Evolutionary conservation across 2,797 vertebrate genomes (phyloP), one percentile per base, ranked within the genome.

Genomic region (Potorous gilbertii): DNA sequence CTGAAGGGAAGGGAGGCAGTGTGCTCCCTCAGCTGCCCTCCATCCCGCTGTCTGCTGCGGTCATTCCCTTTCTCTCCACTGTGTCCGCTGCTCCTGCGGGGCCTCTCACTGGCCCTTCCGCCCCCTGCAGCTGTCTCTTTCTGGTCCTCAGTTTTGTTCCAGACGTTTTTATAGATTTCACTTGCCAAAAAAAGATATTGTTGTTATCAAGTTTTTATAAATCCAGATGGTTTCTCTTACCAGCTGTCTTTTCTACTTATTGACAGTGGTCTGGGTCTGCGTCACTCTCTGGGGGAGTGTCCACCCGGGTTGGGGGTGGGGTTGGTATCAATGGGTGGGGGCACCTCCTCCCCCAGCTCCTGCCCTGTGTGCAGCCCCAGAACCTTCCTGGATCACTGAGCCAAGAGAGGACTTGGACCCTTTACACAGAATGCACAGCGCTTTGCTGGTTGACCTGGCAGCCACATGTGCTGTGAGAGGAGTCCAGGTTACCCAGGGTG

Each of bases 201-300:
- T 96, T 98, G 92, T 97, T 92, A 97, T 46, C 94, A 94, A 50
- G 2, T 97, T 98, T 98, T 98, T 98, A 98, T 98, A 98, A 99
- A 99, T 91, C 34, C 52, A 96, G 66, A 81, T 92, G 94, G 90
- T 94, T 97, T 98, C 95, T 93, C 24, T 97, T 98, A 91, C 0
- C 31, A 94, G 56, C 12, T 62, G 34, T 95, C 92, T 94, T 55
- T 0, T 93, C 96, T 97, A 90, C 92, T 94, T 66, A 28, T 96
- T 94, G 91, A 10, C 50, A 12, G 24, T 4, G 1, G 6, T 29
- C 9, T 28, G 87, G 28, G 87, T 46, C 27, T 57, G 56, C 9
- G 56, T 28, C 56, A 57, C 6, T 57, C 56, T 57, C 27, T 10
- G 56, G 28, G 27, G 56, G 27, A 28, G 57, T 2, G 8, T 59